phyloP scores from a whole-genome alignment of 2,113 vertebrate species.

The Pardalotus punctatus region DNA sequence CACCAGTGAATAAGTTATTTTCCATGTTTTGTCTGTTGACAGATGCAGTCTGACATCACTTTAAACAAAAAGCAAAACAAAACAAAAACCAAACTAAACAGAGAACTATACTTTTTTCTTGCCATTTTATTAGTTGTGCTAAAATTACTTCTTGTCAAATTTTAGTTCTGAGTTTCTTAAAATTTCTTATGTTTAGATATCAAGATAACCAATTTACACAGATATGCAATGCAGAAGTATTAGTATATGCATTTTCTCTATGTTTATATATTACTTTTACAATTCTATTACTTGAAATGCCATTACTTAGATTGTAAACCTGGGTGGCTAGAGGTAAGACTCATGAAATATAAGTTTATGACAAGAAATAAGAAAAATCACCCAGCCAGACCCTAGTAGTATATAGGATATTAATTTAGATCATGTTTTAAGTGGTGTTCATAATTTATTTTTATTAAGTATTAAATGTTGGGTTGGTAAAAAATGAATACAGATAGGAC shows the following conservation, averaged over 20 bases:
- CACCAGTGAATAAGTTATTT: neutral
- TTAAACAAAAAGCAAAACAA: neutral
- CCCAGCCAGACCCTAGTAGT: neutral
- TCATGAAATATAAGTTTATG: neutral
- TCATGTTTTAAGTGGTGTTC: neutral
- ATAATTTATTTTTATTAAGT: neutral
- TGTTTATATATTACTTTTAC: neutral
- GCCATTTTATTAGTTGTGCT: neutral
- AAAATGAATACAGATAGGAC: neutral
- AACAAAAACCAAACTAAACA: neutral
- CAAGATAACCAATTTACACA: neutral
- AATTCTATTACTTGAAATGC: neutral
- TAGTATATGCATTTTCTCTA: neutral
- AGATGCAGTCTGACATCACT: neutral
- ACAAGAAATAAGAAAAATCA: neutral
- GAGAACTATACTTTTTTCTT: accelerated
- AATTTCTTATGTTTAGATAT: neutral
- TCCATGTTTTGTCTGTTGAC: neutral
- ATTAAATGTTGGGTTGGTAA: neutral
- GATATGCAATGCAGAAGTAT: neutral
- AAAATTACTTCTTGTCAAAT: neutral
- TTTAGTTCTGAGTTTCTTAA: neutral
- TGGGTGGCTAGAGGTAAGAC: neutral
- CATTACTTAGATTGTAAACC: neutral
- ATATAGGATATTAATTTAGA: neutral